Base-by-base conservation (phyloP, 2,888 invertebrate species). In the Drosophila phalerata region DNA sequence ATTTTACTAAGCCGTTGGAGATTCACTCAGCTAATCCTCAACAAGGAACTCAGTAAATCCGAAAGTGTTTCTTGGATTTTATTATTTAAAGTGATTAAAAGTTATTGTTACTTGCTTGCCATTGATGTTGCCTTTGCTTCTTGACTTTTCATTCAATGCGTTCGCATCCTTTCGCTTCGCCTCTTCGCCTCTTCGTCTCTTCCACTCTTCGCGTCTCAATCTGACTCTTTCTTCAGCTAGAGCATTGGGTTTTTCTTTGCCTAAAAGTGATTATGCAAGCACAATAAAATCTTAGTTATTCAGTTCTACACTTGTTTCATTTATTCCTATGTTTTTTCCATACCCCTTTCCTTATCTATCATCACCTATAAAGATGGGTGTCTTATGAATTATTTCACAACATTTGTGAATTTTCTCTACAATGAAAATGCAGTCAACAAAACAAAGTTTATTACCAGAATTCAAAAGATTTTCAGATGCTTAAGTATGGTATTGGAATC, bases 61-160 rank as follows among this genome's bases (percentile, higher is more conserved):
- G 69, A 75, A 86, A 89, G 79, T 85, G 83, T 86, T 86, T 85
- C 77, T 79, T 80, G 77, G 81, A 85, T 86, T 85, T 88, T 85
- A 83, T 87, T 86, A 83, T 88, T 85, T 84, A 78, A 87, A 87
- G 85, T 86, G 81, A 85, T 88, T 88, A 82, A 88, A 86, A 81
- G 75, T 83, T 79, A 79, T 83, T 79, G 73, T 81, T 78, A 51
- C 60, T 52, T 65, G 60, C 49, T 48, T 48, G 55, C 55, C 62
- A 63, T 70, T 79, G 70, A 67, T 63, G 79, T 71, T 72, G 62
- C 61, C 51, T 32, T 75, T 77, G 68, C 73, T 63, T 73, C 68
- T 78, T 67, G 75, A 75, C 79, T 76, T 65, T 55, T 61, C 64
- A 78, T 76, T 76, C 64, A 55, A 52, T 62, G 42, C 42, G 43